Conservation (phyloP, 2,888 invertebrate species). For the Callyntrura guangdongensis region DNA sequence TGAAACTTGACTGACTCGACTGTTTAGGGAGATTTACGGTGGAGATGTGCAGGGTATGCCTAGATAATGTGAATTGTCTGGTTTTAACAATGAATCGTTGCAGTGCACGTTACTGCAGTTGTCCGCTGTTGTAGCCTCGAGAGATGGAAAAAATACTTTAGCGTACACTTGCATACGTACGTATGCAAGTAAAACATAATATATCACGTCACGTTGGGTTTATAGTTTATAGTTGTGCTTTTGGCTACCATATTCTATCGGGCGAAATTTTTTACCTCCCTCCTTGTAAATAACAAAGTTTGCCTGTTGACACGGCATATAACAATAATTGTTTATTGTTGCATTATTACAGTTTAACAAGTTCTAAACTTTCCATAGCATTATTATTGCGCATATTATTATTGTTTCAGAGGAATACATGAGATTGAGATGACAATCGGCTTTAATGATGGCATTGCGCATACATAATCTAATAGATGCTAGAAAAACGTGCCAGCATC, state of each 20-base stretch:
- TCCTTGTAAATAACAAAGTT: constrained; percentile 2
- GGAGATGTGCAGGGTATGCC: neutral
- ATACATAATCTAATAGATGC: constrained; percentile 1
- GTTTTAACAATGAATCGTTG: constrained; percentile 11
- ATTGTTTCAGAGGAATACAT: neutral
- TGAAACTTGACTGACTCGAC: constrained; percentile 5
- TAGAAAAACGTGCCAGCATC: neutral
- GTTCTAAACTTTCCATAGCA: constrained; percentile 52
- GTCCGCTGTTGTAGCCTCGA: constrained; percentile 35
- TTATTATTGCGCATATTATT: neutral
- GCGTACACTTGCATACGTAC: neutral
- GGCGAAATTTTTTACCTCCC: constrained; percentile 9
- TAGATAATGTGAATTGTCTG: constrained; percentile 35
- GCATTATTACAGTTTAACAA: constrained; percentile 40
- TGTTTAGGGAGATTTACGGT: neutral
- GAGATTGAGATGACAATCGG: neutral
- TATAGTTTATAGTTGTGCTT: neutral
- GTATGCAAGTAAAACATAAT: neutral
- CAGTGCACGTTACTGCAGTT: neutral
- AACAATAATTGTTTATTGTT: constrained; percentile 27
- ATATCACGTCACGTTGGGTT: neutral
- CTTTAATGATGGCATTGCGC: neutral
- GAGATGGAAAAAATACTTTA: constrained; percentile 7
- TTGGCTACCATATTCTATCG: constrained; percentile 2
- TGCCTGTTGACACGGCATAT: neutral